phyloP scores from a whole-genome alignment of 53 echinoderm and acorn worm species.

The Luidia sarsii region DNA sequence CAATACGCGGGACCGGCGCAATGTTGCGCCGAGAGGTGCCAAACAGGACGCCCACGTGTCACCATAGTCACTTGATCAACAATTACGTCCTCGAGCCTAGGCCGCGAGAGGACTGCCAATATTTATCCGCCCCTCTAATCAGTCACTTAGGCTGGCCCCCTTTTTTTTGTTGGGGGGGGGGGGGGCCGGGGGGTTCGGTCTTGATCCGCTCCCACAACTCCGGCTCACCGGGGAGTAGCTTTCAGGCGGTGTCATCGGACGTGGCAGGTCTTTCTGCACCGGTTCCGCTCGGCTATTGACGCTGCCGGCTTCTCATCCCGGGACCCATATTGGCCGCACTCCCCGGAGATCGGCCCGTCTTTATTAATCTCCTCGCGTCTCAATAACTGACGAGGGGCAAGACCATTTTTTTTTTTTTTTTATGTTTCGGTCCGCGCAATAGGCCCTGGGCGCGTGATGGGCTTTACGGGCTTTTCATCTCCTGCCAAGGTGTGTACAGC shows the following conservation, averaged over 20 bases:
- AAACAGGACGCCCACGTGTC: not conserved
- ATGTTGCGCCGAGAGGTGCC: not conserved
- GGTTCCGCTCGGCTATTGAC: slow-evolving; percentile 51
- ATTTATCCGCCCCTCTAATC: slow-evolving; percentile 39
- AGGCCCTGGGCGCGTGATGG: too few relatives aligned
- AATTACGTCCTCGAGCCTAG: slow-evolving; percentile 13
- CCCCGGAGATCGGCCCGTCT: slow-evolving; percentile 23
- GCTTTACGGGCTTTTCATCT: too few relatives aligned
- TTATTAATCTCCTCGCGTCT: slow-evolving; percentile 41
- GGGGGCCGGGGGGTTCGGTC: too few relatives aligned
- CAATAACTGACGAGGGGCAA: slow-evolving; percentile 13
- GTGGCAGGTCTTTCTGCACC: slow-evolving; percentile 4
- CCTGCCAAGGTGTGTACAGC: too few relatives aligned
- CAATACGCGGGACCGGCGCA: too few relatives aligned
- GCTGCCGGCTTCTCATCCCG: slow-evolving; percentile 26
- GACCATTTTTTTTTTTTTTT: too few relatives aligned
- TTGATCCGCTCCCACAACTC: slow-evolving; percentile 1
- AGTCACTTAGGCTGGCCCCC: slow-evolving; percentile 28
- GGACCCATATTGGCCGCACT: not conserved
- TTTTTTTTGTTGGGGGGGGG: too few relatives aligned
- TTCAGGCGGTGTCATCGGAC: slow-evolving; percentile 1
- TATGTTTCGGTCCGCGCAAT: too few relatives aligned
- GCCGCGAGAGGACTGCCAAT: slow-evolving; percentile 36
- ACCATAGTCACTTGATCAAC: slow-evolving; percentile 29
- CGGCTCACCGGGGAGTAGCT: not conserved